phyloP scores from a whole-genome alignment of 1,140 invertebrate species.

The Theocolax elegans region DNA sequence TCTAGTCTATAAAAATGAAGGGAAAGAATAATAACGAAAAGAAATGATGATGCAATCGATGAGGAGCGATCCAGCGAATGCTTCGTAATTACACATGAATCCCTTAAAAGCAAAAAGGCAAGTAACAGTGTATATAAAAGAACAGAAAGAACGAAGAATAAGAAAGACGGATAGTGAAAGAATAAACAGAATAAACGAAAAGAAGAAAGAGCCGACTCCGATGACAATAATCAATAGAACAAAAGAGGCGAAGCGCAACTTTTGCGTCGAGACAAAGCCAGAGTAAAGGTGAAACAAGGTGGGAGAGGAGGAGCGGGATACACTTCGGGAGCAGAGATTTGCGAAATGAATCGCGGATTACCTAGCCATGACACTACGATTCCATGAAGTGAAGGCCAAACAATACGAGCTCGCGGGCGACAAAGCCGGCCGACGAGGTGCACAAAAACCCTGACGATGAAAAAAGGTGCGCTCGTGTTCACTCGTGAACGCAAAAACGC shows the following conservation, averaged over 20 bases:
- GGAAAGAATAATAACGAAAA: conserved; percentile 9
- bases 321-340: conserved; percentile 1
- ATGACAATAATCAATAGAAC: conserved; percentile 14
- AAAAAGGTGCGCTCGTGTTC: not conserved
- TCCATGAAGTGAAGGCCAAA: not conserved
- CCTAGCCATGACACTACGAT: conserved; percentile 30
- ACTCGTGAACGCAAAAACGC: not conserved
- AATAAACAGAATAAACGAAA: not conserved
- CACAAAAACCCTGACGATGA: conserved; percentile 1
- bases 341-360: conserved; percentile 40
- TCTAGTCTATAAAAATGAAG: conserved; percentile 61
- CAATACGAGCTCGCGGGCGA: not conserved
- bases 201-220: not conserved
- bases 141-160: too few species aligned
- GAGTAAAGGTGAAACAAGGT: not conserved
- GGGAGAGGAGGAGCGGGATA: not conserved
- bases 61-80: not conserved
- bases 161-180: not conserved
- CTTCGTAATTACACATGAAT: not conserved
- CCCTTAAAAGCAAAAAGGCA: not conserved
- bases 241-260: conserved; percentile 1
- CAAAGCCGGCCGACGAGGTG: too few species aligned
- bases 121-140: not conserved
- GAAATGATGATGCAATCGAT: conserved; percentile 8
- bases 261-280: conserved; percentile 19